phyloP scores from a whole-genome alignment of 2,797 vertebrate genomes.

The Pogonophryne albipinna region DNA sequence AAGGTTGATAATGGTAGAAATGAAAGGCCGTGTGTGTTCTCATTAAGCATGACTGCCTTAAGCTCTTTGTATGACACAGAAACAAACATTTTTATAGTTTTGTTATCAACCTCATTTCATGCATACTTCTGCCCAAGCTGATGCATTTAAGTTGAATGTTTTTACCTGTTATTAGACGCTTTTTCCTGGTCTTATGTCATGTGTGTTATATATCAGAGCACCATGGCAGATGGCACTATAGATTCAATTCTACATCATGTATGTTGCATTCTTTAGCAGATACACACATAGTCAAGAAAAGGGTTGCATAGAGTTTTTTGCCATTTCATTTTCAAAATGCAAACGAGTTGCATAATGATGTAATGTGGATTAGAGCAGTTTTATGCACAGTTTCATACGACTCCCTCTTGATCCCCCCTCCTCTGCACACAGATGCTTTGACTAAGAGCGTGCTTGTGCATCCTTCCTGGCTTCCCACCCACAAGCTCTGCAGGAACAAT shows the following conservation, averaged over 20 bases:
- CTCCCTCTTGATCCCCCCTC: not conserved
- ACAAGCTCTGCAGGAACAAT: slow-evolving; percentile 6
- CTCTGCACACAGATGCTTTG: slow-evolving; percentile 26
- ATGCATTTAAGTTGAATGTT: no score
- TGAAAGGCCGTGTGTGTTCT: no score
- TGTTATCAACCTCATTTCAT: no score
- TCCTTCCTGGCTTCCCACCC: slow-evolving; percentile 28
- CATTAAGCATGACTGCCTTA: no score
- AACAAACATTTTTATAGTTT: no score
- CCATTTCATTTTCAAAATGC: not conserved
- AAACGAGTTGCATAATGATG: not conserved
- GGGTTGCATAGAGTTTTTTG: not conserved
- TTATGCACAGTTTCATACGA: not conserved
- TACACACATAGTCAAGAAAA: not conserved
- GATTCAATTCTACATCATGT: not conserved
- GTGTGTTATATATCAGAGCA: not conserved
- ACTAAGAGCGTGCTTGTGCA: slow-evolving; percentile 9
- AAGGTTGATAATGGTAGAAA: no score
- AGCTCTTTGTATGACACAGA: no score
- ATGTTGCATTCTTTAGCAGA: not conserved
- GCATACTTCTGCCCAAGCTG: no score
- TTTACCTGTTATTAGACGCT: no score
- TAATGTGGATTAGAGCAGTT: not conserved
- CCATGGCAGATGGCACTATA: not conserved
- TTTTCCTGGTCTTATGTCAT: no score